Percentiles rank a stretch among this genome's conserved stretches.
Conservation (phyloP, 2,888 invertebrate species). For the Epistrophella euchroma region DNA sequence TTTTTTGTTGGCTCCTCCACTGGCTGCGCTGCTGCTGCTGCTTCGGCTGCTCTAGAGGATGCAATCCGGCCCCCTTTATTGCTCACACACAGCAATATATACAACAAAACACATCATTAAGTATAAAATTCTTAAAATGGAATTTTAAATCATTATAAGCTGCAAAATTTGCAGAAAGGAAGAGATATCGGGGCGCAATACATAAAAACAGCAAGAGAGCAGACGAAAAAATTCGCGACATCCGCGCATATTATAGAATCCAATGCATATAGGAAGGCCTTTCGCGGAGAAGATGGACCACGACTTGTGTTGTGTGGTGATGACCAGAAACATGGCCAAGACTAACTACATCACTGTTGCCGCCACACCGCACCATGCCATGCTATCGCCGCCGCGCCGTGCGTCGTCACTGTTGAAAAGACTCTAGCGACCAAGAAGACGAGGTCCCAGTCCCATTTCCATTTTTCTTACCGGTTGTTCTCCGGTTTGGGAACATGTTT, state of each 20-base stretch:
- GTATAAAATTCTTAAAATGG: slow-evolving; percentile 85
- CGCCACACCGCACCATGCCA: not conserved
- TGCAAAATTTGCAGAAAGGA: slow-evolving; percentile 73
- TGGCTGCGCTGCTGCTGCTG: not conserved
- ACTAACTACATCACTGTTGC: not conserved
- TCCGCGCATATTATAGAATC: slow-evolving; percentile 37
- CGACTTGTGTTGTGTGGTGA: slow-evolving; percentile 20
- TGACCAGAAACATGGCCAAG: slow-evolving; percentile 29
- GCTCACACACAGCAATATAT: slow-evolving; percentile 78
- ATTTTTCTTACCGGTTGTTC: slow-evolving; percentile 67
- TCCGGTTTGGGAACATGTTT: slow-evolving; percentile 62
- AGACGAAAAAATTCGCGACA: slow-evolving; percentile 56
- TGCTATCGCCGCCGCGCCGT: not conserved
- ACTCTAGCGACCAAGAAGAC: not conserved
- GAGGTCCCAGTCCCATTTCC: slow-evolving; percentile 56
- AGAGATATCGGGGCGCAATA: slow-evolving; percentile 38
- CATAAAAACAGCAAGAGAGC: slow-evolving; percentile 26
- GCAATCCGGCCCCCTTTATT: slow-evolving; percentile 63
- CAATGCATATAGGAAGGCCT: slow-evolving; percentile 47
- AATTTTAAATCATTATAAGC: slow-evolving; percentile 83
- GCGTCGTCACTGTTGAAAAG: not conserved
- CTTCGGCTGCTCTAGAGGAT: slow-evolving; percentile 9
- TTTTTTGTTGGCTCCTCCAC: slow-evolving; percentile 33
- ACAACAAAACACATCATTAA: slow-evolving; percentile 84
- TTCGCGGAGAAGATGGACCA: slow-evolving; percentile 68